These are phyloP conservation scores for Sylvia borin DNA, from an alignment of 2,797 vertebrate species.

Conservation along the genomic window DNA sequence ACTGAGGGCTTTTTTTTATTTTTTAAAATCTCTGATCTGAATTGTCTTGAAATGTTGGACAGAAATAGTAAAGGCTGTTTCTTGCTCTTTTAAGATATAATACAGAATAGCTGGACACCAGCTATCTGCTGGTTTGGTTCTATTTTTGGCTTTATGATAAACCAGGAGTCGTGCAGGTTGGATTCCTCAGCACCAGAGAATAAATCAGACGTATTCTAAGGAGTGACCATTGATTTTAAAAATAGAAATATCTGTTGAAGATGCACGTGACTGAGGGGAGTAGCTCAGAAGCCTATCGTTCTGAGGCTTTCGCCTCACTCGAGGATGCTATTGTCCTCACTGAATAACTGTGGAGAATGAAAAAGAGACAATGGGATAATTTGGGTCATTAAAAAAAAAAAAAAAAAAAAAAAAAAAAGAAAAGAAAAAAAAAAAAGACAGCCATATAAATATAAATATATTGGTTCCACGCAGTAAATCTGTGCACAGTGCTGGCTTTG, in stretches of 20 bases:
- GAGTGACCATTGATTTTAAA: conserved; percentile 61
- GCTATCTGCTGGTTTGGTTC: conserved; percentile 9
- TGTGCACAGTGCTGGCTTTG: not conserved
- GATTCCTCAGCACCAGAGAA: conserved; percentile 30
- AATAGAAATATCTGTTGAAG: conserved; percentile 34
- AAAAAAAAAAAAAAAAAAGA: not conserved
- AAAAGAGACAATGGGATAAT: conserved; percentile 62
- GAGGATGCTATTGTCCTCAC: conserved; percentile 48
- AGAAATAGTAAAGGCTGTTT: conserved; percentile 21
- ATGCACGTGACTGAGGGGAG: conserved; percentile 29
- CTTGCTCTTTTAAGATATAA: conserved; percentile 23
- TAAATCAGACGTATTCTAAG: not conserved
- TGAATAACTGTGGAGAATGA: conserved; percentile 40
- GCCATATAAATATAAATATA: conserved; percentile 43
- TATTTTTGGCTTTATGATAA: conserved; percentile 40
- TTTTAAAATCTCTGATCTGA: not conserved
- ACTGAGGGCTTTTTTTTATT: conserved; percentile 70
- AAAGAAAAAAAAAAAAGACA: not conserved
- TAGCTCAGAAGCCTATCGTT: conserved; percentile 9
- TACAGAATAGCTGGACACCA: conserved; percentile 5
- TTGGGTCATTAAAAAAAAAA: conserved; percentile 34
- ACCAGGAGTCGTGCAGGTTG: not conserved
- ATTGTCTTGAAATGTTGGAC: conserved; percentile 33
- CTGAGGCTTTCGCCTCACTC: conserved; percentile 11
- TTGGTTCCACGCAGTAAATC: not conserved